Evolutionary conservation across 92 coral and sea anemone genomes (phyloP).

Genomic region (Parazoanthus atlanticus): DNA sequence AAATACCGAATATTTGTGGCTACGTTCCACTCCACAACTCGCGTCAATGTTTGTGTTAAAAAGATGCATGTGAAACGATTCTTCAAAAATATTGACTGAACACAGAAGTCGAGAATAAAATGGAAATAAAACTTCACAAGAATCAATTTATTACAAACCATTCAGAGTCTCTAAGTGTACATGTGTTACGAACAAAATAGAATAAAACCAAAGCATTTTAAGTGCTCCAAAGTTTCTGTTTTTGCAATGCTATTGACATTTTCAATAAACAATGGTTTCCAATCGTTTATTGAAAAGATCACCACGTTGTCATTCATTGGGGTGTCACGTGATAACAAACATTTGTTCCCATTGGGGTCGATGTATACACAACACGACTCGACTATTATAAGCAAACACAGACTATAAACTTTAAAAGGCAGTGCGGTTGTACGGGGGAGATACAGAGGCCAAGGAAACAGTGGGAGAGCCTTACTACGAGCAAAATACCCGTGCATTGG

Average conservation of each 20-base stretch:
- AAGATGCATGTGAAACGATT: constrained; percentile 32
- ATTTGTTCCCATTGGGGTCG: constrained; percentile 39
- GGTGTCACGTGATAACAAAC: constrained; percentile 35
- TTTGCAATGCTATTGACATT: constrained; percentile 41
- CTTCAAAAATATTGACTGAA: constrained; percentile 9
- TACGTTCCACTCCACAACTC: constrained; percentile 56
- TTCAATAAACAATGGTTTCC: constrained; percentile 45
- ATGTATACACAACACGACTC: constrained; percentile 40
- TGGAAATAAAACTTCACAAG: background rate
- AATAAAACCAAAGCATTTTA: constrained; percentile 38
- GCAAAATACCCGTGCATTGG: constrained; percentile 19
- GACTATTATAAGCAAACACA: constrained; percentile 30
- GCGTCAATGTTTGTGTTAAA: constrained; percentile 60
- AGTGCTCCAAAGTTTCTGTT: constrained; percentile 42
- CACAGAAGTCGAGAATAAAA: background rate
- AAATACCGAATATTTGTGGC: constrained; percentile 83
- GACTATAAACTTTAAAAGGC: constrained; percentile 42
- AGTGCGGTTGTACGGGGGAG: constrained; percentile 36
- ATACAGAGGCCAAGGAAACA: constrained; percentile 17
- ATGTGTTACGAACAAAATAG: constrained; percentile 10
- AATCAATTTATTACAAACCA: constrained; percentile 12
- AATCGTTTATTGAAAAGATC: constrained; percentile 50
- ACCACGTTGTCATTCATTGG: constrained; percentile 36
- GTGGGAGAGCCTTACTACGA: background rate
- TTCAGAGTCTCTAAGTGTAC: constrained; percentile 2